phyloP scores from a whole-genome alignment of 2,113 vertebrate species.

The Vidua chalybeata region DNA sequence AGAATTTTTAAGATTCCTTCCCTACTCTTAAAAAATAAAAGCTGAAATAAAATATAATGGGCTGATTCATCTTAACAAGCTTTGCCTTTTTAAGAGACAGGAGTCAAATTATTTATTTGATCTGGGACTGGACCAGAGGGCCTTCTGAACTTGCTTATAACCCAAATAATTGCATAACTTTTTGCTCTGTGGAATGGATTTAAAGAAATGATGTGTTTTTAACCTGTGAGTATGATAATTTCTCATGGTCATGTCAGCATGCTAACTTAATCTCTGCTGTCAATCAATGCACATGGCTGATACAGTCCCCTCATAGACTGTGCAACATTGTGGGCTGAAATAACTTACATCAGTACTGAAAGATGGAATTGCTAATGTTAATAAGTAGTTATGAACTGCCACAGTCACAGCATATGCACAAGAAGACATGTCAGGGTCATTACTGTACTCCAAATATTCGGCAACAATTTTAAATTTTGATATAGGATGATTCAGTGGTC shows the following conservation, averaged over 20 bases:
- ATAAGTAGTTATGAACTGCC: neutral
- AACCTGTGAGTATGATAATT: neutral
- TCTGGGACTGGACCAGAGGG: fast-evolving
- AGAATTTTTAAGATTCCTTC: neutral
- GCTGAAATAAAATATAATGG: neutral
- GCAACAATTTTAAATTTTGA: neutral
- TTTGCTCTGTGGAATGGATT: neutral
- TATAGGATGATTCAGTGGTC: neutral
- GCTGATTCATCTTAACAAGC: neutral
- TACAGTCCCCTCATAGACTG: neutral
- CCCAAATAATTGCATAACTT: neutral
- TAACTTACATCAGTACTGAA: neutral
- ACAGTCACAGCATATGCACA: neutral
- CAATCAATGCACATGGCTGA: neutral
- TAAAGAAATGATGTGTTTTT: neutral
- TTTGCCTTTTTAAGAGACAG: neutral
- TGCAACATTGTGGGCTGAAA: neutral
- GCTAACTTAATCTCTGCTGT: neutral
- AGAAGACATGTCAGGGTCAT: neutral
- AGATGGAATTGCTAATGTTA: neutral
- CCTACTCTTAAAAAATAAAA: neutral
- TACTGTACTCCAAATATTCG: neutral
- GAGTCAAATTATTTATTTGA: neutral
- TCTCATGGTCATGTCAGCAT: neutral
- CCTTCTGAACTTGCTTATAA: neutral